phyloP scores from a whole-genome alignment of 2,888 invertebrate genomes.

The Tridacna crocea region DNA sequence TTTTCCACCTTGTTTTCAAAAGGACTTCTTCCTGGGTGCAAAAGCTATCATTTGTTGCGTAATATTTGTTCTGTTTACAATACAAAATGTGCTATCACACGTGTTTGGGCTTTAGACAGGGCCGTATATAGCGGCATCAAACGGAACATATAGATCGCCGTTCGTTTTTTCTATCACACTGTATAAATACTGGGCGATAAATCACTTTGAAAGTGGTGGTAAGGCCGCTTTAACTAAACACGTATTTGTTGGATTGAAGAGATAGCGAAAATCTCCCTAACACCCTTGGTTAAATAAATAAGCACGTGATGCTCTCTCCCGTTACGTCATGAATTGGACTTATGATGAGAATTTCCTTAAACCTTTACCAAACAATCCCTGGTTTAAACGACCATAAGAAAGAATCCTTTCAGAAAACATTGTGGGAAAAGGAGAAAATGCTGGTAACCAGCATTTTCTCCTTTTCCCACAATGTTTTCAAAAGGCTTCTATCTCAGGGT shows the following conservation, averaged over 20 bases:
- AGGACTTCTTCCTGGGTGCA: neutral
- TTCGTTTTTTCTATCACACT: conserved; percentile 18
- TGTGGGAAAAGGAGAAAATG: neutral
- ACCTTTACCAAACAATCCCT: no score
- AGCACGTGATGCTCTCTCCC: neutral
- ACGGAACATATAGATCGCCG: neutral
- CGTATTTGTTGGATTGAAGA: conserved; percentile 32
- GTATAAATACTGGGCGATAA: conserved; percentile 14
- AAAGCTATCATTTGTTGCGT: neutral
- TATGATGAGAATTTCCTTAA: neutral
- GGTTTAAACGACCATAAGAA: neutral
- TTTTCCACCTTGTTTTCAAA: neutral
- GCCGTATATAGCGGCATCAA: conserved; percentile 1
- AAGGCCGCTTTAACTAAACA: conserved; percentile 38
- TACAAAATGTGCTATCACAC: neutral
- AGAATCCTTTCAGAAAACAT: neutral
- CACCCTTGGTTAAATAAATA: conserved; percentile 21
- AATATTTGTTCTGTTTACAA: conserved; percentile 6
- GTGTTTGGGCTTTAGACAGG: conserved; percentile 9
- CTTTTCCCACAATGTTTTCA: neutral
- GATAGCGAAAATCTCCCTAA: conserved; percentile 24
- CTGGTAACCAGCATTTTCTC: neutral
- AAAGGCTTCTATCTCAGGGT: neutral
- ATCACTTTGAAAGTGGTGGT: conserved; percentile 26
- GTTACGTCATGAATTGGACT: conserved; percentile 9